Conservation (phyloP, 2,113 vertebrate genomes). For the Dunckerocampus dactyliophorus region DNA sequence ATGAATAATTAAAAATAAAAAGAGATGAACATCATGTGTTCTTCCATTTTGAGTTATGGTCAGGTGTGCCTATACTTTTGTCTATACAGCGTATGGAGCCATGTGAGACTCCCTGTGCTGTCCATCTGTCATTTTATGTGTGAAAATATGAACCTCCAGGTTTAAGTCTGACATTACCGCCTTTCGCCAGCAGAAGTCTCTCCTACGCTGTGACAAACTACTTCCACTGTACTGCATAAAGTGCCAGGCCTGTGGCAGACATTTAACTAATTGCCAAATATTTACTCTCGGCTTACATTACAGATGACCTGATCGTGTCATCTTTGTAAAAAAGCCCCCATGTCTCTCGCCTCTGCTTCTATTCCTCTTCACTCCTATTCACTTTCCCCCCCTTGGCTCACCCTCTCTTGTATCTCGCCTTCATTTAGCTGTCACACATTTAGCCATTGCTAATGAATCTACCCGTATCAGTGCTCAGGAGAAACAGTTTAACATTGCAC, state of each 20-base stretch:
- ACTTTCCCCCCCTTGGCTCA: not conserved
- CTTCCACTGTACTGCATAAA: not conserved
- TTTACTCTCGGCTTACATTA: constrained; percentile 42
- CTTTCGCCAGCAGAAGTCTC: constrained; percentile 64
- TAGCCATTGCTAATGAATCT: constrained; percentile 44
- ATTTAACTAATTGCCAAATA: constrained; percentile 51
- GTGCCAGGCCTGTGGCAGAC: not conserved
- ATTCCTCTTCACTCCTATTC: not conserved
- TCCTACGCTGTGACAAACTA: constrained; percentile 15
- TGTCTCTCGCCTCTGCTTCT: not conserved
- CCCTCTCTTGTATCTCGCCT: constrained; percentile 17
- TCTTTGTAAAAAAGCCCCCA: constrained; percentile 19
- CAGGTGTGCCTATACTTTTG: not conserved
- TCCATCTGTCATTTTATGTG: not conserved
- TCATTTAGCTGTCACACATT: constrained; percentile 26
- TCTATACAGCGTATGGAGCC: not conserved
- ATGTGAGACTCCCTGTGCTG: not conserved
- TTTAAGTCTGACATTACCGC: constrained; percentile 24
- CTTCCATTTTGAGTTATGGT: not conserved
- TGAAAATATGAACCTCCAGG: not conserved
- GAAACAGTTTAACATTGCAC: constrained; percentile 29
- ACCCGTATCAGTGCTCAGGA: constrained; percentile 19
- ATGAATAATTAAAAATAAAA: not conserved
- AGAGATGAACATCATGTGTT: not conserved
- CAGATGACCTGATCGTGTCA: constrained; percentile 33